phyloP scores from a whole-genome alignment of 1,140 invertebrate species.

The Cyrtorhinus lividipennis region DNA sequence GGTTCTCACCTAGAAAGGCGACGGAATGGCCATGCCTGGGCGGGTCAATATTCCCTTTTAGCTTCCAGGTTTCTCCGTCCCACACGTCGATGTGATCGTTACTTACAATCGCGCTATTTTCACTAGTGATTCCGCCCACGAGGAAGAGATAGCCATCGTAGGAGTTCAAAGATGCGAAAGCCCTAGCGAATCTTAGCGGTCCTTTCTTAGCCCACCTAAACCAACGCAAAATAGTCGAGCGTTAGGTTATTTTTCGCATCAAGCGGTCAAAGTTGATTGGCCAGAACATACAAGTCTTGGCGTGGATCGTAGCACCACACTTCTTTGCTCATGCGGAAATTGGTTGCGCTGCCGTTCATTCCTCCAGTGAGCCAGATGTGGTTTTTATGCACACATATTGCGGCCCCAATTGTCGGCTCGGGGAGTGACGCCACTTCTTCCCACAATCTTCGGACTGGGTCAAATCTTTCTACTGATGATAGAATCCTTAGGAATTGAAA shows the following conservation, averaged over 20 bases:
- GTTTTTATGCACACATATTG: not conserved
- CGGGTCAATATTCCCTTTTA: not conserved
- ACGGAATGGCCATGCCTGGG: not conserved
- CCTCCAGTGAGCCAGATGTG: not conserved
- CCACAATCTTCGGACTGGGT: not conserved
- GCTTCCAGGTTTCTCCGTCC: not conserved
- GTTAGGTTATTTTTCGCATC: too few relatives aligned
- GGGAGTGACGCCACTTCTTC: not conserved
- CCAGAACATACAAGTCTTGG: not conserved
- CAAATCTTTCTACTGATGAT: not conserved
- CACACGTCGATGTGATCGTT: not conserved
- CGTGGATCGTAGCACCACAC: not conserved
- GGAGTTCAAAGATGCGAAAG: not conserved
- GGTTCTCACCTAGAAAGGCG: not conserved
- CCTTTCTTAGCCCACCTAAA: not conserved
- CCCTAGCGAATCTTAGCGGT: not conserved
- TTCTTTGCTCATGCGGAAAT: not conserved
- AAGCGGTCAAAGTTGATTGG: too few relatives aligned
- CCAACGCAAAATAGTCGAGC: too few relatives aligned
- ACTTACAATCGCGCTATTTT: not conserved
- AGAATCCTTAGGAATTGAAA: too few relatives aligned
- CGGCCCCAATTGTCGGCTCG: not conserved
- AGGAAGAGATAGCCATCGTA: not conserved
- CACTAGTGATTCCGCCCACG: not conserved
- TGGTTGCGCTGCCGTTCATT: not conserved